Evolutionary conservation across 2,113 vertebrate species (phyloP).

Genomic region (Thalassoma bifasciatum): DNA sequence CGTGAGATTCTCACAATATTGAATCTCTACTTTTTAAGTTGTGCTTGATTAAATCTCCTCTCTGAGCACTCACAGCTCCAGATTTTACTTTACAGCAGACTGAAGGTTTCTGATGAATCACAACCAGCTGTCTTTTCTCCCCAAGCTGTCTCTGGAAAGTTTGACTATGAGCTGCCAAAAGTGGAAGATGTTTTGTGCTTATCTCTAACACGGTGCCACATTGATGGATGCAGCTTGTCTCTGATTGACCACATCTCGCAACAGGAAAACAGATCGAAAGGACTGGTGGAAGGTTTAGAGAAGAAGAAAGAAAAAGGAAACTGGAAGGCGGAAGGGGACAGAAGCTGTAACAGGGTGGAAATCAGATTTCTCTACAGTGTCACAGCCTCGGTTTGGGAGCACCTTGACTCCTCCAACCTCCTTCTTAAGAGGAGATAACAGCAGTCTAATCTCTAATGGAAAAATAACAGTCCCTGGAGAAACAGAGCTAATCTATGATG

Average conservation of each 20-base stretch:
- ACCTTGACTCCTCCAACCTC: conserved; percentile 40
- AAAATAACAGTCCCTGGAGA: conserved; percentile 54
- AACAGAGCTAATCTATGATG: conserved; percentile 49
- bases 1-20: too few relatives aligned
- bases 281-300: background rate
- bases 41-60: background rate
- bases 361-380: background rate
- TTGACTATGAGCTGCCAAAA: background rate
- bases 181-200: background rate
- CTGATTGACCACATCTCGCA: background rate
- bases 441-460: conserved; percentile 57
- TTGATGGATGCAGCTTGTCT: background rate
- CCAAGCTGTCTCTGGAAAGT: background rate
- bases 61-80: background rate
- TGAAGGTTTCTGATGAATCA: background rate
- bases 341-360: conserved; percentile 6
- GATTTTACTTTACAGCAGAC: background rate
- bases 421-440: conserved; percentile 46
- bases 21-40: too few relatives aligned
- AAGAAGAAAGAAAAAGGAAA: background rate
- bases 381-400: conserved; percentile 15
- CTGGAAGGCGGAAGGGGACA: background rate
- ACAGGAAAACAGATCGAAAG: conserved; percentile 1
- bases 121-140: background rate
- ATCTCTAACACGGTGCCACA: background rate